Conservation (phyloP, 2,113 vertebrate species). For the Sterrhoptilus dennistouni region DNA sequence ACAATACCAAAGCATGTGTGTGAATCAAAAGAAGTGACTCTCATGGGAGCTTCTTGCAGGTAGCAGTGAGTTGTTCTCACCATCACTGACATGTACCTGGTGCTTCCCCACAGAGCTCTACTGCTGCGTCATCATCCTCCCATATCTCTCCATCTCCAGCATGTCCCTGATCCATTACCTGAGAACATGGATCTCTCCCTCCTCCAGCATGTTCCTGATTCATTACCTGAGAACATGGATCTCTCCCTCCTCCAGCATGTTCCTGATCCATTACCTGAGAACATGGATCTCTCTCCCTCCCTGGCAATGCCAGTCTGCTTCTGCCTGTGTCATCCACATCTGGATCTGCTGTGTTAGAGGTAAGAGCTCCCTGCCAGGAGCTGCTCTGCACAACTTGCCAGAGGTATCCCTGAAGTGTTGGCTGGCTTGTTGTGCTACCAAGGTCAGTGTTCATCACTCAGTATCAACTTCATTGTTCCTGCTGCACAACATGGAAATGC, state of each 20-base stretch:
- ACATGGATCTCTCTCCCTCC: neutral
- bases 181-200: neutral
- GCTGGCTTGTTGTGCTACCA: neutral
- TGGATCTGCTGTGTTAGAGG: neutral
- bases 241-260: neutral
- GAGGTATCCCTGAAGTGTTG: neutral
- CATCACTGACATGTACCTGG: neutral
- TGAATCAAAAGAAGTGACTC: neutral
- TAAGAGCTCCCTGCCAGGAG: neutral
- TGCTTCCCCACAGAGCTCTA: neutral
- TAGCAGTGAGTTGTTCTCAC: neutral
- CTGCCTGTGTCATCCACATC: accelerated
- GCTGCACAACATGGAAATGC: neutral
- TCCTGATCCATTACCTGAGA: neutral
- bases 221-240: neutral
- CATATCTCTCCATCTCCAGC: neutral
- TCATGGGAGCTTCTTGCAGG: neutral
- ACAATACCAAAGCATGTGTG: neutral
- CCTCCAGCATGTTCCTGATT: neutral
- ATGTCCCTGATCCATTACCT: neutral
- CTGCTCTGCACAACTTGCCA: neutral
- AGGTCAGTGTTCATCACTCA: neutral
- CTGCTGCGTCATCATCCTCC: neutral
- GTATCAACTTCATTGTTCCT: neutral
- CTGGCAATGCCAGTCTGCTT: neutral